These are phyloP conservation scores for Psilopsiagon aymara DNA, from an alignment of 2,113 vertebrate genomes.

Conservation along the genomic window DNA sequence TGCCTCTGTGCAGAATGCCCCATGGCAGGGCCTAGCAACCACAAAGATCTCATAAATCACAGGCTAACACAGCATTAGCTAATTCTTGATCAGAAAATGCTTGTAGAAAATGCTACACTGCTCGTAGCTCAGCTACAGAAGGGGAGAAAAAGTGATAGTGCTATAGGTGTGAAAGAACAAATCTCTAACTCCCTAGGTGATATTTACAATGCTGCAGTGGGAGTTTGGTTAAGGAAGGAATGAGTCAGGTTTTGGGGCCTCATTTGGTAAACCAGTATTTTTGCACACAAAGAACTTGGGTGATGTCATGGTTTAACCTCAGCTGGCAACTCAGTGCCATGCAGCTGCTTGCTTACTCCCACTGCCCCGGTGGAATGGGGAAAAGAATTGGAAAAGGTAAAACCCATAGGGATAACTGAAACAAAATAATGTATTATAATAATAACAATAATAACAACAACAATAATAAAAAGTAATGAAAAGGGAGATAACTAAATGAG, in stretches of 20 bases:
- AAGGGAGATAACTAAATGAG: not conserved
- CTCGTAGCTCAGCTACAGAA: not conserved
- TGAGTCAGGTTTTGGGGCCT: conserved; percentile 4
- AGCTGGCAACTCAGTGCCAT: not conserved
- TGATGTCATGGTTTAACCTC: not conserved
- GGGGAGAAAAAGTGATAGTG: not conserved
- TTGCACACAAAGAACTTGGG: not conserved
- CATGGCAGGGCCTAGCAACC: not conserved
- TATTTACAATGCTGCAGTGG: conserved; percentile 12
- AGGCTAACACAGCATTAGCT: not conserved
- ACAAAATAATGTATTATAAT: not conserved
- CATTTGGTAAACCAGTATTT: conserved; percentile 1
- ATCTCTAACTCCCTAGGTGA: not conserved
- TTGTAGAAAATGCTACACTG: not conserved
- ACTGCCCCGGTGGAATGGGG: not conserved
- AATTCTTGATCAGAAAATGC: not conserved
- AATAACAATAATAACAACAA: not conserved
- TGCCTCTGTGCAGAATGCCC: not conserved
- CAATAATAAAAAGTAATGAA: not conserved
- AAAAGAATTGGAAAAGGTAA: not conserved
- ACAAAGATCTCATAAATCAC: not conserved
- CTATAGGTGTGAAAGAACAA: not conserved
- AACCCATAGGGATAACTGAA: not conserved
- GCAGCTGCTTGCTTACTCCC: not conserved
- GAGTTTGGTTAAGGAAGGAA: not conserved